Percentiles rank a stretch among this genome's conserved stretches.
Evolutionary conservation across 2,888 invertebrate species (phyloP).

Genomic region (Neocrepidodera transversa): DNA sequence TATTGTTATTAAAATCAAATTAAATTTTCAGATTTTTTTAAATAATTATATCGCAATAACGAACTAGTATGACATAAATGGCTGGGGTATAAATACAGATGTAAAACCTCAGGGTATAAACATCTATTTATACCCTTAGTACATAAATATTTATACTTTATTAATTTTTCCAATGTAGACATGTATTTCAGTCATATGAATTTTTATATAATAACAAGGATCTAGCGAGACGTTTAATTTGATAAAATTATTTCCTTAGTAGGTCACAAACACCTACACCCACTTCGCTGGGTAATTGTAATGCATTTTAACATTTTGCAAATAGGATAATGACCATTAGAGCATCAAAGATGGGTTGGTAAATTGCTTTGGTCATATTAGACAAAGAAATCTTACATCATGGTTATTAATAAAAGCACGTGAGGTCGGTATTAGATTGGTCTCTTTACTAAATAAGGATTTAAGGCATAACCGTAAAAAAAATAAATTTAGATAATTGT

Average conservation of each 20-base stretch:
- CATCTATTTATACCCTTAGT: no score
- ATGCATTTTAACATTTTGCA: slow-evolving; percentile 21
- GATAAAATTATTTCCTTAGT: slow-evolving; percentile 21
- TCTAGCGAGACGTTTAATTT: slow-evolving; percentile 15
- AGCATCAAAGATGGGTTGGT: slow-evolving; percentile 3
- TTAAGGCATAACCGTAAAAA: no score
- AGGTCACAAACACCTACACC: slow-evolving; percentile 27
- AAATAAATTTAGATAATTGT: no score
- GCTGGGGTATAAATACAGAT: no score
- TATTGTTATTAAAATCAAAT: no score
- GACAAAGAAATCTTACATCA: slow-evolving; percentile 15
- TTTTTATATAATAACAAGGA: slow-evolving; percentile 4
- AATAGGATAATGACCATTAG: slow-evolving; percentile 12
- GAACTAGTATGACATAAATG: no score
- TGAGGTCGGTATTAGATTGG: background rate
- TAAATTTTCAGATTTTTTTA: no score
- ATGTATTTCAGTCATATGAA: no score
- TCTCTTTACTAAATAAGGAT: background rate
- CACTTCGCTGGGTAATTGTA: slow-evolving; percentile 11
- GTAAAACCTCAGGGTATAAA: no score
- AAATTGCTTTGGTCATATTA: slow-evolving; percentile 3
- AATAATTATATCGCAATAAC: no score
- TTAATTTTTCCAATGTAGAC: no score
- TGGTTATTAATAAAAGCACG: slow-evolving; percentile 3
- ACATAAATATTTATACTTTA: no score